Conservation (phyloP, 1,140 invertebrate genomes). For the Atta cephalotes region DNA sequence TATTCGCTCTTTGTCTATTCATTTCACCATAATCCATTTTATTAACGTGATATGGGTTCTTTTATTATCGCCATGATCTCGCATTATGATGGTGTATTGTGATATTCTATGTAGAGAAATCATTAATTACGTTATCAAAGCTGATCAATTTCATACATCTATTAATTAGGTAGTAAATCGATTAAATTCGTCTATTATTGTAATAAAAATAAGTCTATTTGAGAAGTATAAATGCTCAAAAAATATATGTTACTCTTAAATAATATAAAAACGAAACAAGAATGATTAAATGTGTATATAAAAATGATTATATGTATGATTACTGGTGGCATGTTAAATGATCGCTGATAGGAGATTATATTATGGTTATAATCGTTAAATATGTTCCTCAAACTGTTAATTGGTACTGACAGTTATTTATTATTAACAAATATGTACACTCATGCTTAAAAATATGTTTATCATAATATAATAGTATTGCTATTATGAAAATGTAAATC, state of each 20-base stretch:
- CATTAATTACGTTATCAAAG: not conserved
- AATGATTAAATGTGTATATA: not conserved
- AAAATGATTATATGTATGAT: not conserved
- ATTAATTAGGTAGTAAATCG: not conserved
- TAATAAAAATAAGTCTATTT: not conserved
- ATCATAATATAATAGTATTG: not conserved
- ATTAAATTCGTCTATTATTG: not conserved
- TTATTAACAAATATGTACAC: not conserved
- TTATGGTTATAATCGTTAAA: not conserved
- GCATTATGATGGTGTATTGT: conserved; percentile 22
- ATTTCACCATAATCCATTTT: not conserved
- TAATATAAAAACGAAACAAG: not conserved
- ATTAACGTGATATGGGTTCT: conserved; percentile 10
- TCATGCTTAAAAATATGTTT: not conserved
- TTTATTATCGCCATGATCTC: not conserved
- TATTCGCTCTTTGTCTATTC: conserved; percentile 13
- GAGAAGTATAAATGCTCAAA: not conserved
- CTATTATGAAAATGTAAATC: not conserved
- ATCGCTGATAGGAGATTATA: not conserved
- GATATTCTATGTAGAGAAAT: not conserved
- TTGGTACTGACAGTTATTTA: not conserved
- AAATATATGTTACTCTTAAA: not conserved
- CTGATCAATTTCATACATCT: conserved; percentile 8
- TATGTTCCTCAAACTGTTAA: not conserved
- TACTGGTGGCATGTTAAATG: not conserved